phyloP scores from a whole-genome alignment of 2,888 invertebrate species.

The Stratiomys singularior region DNA sequence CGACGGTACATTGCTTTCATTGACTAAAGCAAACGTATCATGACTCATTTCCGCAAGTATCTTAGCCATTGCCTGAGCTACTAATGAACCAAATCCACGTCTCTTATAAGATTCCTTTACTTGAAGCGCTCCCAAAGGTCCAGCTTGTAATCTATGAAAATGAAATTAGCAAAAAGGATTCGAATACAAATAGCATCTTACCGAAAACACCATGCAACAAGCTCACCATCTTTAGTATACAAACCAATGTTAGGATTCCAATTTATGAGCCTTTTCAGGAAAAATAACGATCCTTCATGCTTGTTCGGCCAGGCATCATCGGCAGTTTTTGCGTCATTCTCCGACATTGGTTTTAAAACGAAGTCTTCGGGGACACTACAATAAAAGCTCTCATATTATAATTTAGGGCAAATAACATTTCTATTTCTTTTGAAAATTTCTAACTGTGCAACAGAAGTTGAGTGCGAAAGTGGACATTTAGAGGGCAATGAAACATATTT shows the following conservation, averaged over 20 bases:
- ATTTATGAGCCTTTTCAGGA: constrained; percentile 51
- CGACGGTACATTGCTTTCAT: constrained; percentile 51
- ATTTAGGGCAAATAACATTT: too few species aligned
- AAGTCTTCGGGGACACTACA: constrained; percentile 52
- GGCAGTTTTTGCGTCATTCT: constrained; percentile 50
- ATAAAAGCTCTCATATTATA: too few species aligned
- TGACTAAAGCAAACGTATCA: constrained; percentile 53
- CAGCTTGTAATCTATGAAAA: constrained; percentile 49
- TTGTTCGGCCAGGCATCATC: constrained; percentile 54
- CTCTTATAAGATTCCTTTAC: constrained; percentile 52
- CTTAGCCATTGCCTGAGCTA: constrained; percentile 52
- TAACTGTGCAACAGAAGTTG: too few species aligned
- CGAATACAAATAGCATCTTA: constrained; percentile 8
- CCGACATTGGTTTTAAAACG: constrained; percentile 49
- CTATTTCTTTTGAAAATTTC: too few species aligned
- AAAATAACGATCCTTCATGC: constrained; percentile 52
- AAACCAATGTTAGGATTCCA: constrained; percentile 54
- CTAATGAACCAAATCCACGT: constrained; percentile 52
- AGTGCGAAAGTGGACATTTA: too few species aligned
- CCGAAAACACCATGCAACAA: constrained; percentile 54
- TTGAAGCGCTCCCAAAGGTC: constrained; percentile 53
- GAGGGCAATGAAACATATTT: too few species aligned
- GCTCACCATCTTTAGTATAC: constrained; percentile 51
- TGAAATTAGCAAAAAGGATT: background rate
- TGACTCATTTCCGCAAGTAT: constrained; percentile 49